These are phyloP conservation scores for Nasonia longicornis DNA, from an alignment of 1,140 invertebrate genomes.

Conservation along the genomic window DNA sequence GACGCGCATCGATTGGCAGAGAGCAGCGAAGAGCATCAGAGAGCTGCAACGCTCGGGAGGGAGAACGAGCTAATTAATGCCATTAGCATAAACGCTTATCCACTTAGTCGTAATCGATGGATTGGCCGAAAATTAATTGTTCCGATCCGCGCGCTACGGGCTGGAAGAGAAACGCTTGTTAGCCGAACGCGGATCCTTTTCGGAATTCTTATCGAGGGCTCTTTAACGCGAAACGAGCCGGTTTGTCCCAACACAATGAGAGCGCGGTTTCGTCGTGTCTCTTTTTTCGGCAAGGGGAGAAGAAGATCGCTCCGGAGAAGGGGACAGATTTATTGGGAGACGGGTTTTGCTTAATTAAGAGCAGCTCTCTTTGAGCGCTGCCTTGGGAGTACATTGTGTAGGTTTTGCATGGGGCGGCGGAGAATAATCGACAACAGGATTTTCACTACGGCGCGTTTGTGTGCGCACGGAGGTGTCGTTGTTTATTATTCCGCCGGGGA, in stretches of 20 bases:
- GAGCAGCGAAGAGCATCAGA: constrained; percentile 3
- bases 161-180: constrained; percentile 12
- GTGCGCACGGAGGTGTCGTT: background rate
- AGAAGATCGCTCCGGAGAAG: constrained; percentile 11
- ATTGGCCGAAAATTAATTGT: constrained; percentile 45
- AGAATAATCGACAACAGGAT: background rate
- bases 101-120: constrained; percentile 40
- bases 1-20: constrained; percentile 35
- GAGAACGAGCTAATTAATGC: constrained; percentile 42
- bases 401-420: no score
- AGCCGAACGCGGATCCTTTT: constrained; percentile 17
- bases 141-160: background rate
- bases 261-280: background rate
- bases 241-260: background rate
- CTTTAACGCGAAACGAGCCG: constrained; percentile 5
- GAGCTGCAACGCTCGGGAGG: background rate
- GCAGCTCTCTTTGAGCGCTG: background rate
- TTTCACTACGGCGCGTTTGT: background rate
- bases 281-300: background rate
- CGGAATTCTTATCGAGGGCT: constrained; percentile 16
- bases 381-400: no score
- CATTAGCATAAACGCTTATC: constrained; percentile 46
- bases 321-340: constrained; percentile 27
- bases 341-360: constrained; percentile 24
- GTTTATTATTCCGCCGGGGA: background rate